Base-by-base conservation (phyloP, 2,888 invertebrate species). In the Epicampocera succincta region DNA sequence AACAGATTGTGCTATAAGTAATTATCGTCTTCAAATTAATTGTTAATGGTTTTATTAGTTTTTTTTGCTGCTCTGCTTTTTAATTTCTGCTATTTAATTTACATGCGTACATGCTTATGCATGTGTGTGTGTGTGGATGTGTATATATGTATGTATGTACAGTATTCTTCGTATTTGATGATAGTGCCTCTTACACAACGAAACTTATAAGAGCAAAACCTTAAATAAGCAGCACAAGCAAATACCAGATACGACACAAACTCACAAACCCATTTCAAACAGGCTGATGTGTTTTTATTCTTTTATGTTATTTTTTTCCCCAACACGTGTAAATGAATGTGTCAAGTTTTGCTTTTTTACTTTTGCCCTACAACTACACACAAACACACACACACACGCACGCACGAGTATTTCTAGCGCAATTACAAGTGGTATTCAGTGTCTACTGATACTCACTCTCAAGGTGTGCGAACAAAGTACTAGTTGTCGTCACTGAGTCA, bases 321-420 rank as follows among this genome's bases (percentile, higher is more conserved):
- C 17, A 40, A 63, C 61, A 80, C 74, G 74, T 74, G 69, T 74
- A 63, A 54, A 52, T 60, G 44, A 65, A 75, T 75, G 68, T 80
- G 75, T 71, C 50, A 58, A 74, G 15, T 63, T 65, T 2, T 65
- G 17, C 33, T 56, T 42, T 17, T 42, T 4, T 33, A 9, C 9
- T 33, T 9, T 33, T 60, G 21, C 25, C 12, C 40, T 66, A 8
- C n/a, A 25, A 56, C 40, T 4, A 4, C 29, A 6, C 6, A 29
- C 29, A 29, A 4, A 29, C 29, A 29, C 6, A 29, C 29, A 29
- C 6, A 29, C 29, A 29, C 33, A 40, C 15, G 11, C 21, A 66
- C 13, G 19, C 50, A 68, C 42, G 15, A 33, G 33, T 15, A 60
- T 50, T 12, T 15, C n/a, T 44, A 19, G 15, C 17, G 40, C 48